Evolutionary conservation across 1,140 invertebrate genomes (phyloP).

Genomic region (Zaprionus capensis): DNA sequence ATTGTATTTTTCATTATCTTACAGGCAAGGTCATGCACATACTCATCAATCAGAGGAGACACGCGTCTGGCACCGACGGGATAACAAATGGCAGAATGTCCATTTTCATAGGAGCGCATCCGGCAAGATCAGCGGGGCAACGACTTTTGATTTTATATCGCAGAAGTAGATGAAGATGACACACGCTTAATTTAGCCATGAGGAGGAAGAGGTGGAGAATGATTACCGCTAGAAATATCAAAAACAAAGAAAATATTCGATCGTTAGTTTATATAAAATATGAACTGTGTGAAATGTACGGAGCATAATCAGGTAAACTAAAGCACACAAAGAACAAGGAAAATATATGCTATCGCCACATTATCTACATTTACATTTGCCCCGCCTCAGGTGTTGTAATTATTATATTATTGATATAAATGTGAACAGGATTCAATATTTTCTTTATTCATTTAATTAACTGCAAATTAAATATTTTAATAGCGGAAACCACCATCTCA

Average conservation of each 20-base stretch:
- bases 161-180: constrained; percentile 61
- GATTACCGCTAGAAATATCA: neutral
- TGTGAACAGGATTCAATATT: too few relatives aligned
- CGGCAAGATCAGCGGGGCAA: constrained; percentile 82
- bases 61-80: constrained; percentile 98
- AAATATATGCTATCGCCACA: neutral
- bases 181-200: neutral
- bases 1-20: neutral
- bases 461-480: neutral
- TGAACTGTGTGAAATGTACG: constrained; percentile 1
- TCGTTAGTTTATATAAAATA: constrained; percentile 6
- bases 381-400: neutral
- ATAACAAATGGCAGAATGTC: constrained; percentile 99
- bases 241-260: neutral
- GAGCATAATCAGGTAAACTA: constrained; percentile 6
- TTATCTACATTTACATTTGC: neutral
- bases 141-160: constrained; percentile 83
- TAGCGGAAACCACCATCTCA: neutral
- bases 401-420: neutral
- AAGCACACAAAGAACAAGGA: neutral
- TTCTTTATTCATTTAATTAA: neutral
- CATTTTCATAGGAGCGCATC: constrained; percentile 94
- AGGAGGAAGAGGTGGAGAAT: neutral
- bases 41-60: constrained; percentile 98
- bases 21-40: constrained; percentile 93